Base-by-base conservation (phyloP, 1,140 invertebrate species). In the Mya arenaria region DNA sequence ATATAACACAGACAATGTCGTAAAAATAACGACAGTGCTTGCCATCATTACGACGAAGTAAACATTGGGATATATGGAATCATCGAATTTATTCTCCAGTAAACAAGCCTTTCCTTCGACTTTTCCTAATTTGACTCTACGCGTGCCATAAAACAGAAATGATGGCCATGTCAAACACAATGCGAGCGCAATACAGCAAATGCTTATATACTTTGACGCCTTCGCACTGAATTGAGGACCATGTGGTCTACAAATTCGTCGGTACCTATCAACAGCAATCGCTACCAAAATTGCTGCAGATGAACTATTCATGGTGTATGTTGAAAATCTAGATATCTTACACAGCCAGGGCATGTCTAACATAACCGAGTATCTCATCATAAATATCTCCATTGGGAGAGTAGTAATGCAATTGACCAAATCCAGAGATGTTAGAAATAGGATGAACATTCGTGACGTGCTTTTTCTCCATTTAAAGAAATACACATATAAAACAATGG, bases 401-500 rank as follows among this genome's bases (percentile, higher is more conserved):
- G 74, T 75, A 10, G 71, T 73, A 1, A 72, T 30, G 62, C 66
- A 75, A 32, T 74, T 63, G 5, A 82, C 23, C 28, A 81, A 62
- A 66, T 85, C 83, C 3, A 85, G 37, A 4, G 56, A 37, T 0
- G 83, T 69, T 1, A 85, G 56, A 44, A 66, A 63, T 5, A 85
- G 30, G 1, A 85, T 78, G 58, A 85, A 74, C 25, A 82, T 69
- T 62, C 73, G 28, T 1, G 79, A 78, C 30, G 79, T 77, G 55
- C 71, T 74, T 23, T 41, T 77, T 62, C 56, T 32, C 48, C 74
- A 85, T 56, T 82, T 82, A 48, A 65, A 72, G 39, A 71, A 77
- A 34, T 85, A 85, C 2, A 85, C 73, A 34, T 82, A 65, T 4
- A 82, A 39, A 39, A 85, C 79, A 8, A 85, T n/a, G n/a, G 65